Evolutionary conservation across 2,888 invertebrate genomes (phyloP).

Genomic region (Brenthis daphne): DNA sequence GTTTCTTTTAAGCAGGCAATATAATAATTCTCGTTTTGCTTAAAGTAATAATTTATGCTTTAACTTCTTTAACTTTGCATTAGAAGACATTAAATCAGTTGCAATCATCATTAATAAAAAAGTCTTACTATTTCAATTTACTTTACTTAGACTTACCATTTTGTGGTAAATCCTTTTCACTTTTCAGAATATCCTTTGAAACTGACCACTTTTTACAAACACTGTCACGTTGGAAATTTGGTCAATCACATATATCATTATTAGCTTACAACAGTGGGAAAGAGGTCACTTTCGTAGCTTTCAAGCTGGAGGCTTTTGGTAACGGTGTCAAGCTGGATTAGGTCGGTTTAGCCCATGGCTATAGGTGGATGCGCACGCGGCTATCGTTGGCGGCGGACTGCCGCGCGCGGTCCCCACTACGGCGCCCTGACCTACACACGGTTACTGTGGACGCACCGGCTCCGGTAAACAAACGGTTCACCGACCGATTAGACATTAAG

Average conservation of each 20-base stretch:
- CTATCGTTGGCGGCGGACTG: slow-evolving; percentile 65
- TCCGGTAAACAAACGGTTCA: slow-evolving; percentile 80
- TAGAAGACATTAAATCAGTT: neutral
- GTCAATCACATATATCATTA: slow-evolving; percentile 64
- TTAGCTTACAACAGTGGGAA: slow-evolving; percentile 61
- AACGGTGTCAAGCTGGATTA: slow-evolving; percentile 52
- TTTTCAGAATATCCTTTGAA: slow-evolving; percentile 57
- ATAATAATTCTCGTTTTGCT: too few relatives aligned
- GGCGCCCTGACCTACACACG: slow-evolving; percentile 74
- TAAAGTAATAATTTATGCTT: too few relatives aligned
- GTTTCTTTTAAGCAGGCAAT: too few relatives aligned
- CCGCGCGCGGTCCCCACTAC: slow-evolving; percentile 58
- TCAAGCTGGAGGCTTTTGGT: slow-evolving; percentile 50
- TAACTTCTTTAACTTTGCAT: neutral
- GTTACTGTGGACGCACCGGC: slow-evolving; percentile 60
- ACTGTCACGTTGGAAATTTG: slow-evolving; percentile 61
- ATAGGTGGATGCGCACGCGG: slow-evolving; percentile 59
- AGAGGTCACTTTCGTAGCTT: slow-evolving; percentile 66
- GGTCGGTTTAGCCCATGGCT: slow-evolving; percentile 61
- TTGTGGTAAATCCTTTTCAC: slow-evolving; percentile 38
- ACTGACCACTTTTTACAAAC: slow-evolving; percentile 61
- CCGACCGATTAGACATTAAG: slow-evolving; percentile 73
- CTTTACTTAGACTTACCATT: slow-evolving; percentile 31
- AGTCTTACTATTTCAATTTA: neutral
- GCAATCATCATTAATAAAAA: neutral